phyloP scores from a whole-genome alignment of 2,888 invertebrate species.

The Glomeris marginata region DNA sequence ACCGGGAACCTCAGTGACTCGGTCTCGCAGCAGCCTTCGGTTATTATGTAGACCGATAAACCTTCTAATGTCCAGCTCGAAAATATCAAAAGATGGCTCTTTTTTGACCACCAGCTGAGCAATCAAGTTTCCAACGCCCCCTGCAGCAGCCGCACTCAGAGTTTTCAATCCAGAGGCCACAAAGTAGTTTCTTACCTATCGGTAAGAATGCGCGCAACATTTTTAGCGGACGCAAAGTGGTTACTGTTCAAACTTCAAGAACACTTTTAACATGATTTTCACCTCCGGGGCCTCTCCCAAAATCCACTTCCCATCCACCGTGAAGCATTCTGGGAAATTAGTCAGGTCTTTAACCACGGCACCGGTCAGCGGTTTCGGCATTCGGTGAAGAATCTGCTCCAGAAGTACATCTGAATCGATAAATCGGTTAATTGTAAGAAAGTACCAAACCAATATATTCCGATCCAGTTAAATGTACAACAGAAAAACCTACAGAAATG shows the following conservation, averaged over 20 bases:
- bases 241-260: not conserved
- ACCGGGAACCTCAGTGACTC: conserved; percentile 86
- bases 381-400: conserved; percentile 65
- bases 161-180: conserved; percentile 95
- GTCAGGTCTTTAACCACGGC: conserved; percentile 63
- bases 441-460: not conserved
- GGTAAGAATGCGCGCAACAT: no score
- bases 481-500: conserved; percentile 51
- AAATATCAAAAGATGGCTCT: conserved; percentile 64
- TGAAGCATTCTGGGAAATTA: conserved; percentile 87
- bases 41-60: conserved; percentile 91
- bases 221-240: not conserved
- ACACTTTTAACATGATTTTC: conserved; percentile 16
- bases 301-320: conserved; percentile 92
- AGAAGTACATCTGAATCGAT: conserved; percentile 48
- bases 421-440: not conserved
- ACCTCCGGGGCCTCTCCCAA: conserved; percentile 89
- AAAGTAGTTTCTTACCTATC: conserved; percentile 75
- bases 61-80: conserved; percentile 74
- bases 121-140: conserved; percentile 82
- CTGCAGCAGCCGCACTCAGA: conserved; percentile 85
- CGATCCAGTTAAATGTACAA: not conserved
- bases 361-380: conserved; percentile 53
- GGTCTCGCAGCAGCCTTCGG: conserved; percentile 72
- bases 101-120: conserved; percentile 76